phyloP scores from a whole-genome alignment of 2,888 invertebrate species.

The Drosophila kuntzei region DNA sequence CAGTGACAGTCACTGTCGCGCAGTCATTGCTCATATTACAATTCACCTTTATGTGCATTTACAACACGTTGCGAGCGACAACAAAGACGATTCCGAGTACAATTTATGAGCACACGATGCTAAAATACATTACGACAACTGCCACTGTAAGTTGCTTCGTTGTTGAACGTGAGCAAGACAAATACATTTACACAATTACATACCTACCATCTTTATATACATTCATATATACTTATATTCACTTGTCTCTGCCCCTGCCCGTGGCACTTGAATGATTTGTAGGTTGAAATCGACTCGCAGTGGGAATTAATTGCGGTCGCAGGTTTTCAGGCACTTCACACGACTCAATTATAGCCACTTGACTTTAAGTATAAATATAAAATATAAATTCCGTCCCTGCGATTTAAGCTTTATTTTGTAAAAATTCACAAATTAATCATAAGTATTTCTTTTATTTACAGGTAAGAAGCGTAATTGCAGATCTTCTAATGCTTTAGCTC shows the following conservation, averaged over 20 bases:
- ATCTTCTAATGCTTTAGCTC: background rate
- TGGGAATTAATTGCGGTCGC: constrained; percentile 34
- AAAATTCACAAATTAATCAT: constrained; percentile 9
- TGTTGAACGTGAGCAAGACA: constrained; percentile 30
- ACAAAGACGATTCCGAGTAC: constrained; percentile 47
- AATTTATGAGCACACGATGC: constrained; percentile 51
- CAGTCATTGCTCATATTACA: constrained; percentile 33
- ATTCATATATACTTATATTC: background rate
- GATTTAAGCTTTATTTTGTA: constrained; percentile 2
- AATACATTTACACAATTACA: constrained; percentile 25
- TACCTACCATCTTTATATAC: constrained; percentile 9
- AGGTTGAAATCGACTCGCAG: constrained; percentile 11
- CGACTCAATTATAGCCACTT: constrained; percentile 18
- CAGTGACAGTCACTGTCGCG: constrained; percentile 16
- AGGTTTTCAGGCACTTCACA: constrained; percentile 28
- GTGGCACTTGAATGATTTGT: constrained; percentile 37
- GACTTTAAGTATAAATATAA: constrained; percentile 17
- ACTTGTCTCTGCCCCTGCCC: constrained; percentile 9
- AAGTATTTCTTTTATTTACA: constrained; percentile 28
- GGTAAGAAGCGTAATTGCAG: constrained; percentile 48
- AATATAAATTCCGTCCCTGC: constrained; percentile 6
- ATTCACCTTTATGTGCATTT: constrained; percentile 41
- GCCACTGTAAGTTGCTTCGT: constrained; percentile 40
- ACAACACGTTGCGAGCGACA: constrained; percentile 51
- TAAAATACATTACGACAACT: constrained; percentile 54